A percentile compares a stretch with the other conserved stretches of the same genome.
Conservation (phyloP, 2,888 invertebrate species). For the Coecobrya sp. region DNA sequence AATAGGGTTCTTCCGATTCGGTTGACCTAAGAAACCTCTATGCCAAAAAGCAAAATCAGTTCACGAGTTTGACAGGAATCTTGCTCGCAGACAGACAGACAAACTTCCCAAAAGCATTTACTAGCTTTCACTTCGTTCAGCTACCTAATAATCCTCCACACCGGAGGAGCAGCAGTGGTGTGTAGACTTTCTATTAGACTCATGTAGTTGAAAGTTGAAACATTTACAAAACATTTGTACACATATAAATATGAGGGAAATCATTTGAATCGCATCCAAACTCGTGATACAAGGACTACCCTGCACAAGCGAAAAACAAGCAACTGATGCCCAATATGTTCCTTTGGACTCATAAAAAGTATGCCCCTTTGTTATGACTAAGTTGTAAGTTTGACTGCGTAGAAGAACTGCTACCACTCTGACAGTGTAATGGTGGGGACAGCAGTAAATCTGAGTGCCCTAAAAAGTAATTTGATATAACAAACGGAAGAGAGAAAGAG, state of each 20-base stretch:
- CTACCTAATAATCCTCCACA: constrained; percentile 33
- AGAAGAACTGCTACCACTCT: not conserved
- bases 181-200: not conserved
- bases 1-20: no score
- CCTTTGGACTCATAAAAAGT: constrained; percentile 60
- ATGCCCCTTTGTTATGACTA: constrained; percentile 51
- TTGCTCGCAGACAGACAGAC: no score
- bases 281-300: constrained; percentile 43
- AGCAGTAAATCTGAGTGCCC: constrained; percentile 59
- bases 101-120: no score
- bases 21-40: no score
- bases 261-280: constrained; percentile 76
- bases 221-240: constrained; percentile 36
- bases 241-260: constrained; percentile 30
- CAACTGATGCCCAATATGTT: constrained; percentile 76
- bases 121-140: no score
- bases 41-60: no score
- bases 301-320: constrained; percentile 51
- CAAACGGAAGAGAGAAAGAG: constrained; percentile 23
- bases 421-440: constrained; percentile 43
- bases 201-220: no score
- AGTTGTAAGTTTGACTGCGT: constrained; percentile 27
- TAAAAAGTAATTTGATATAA: constrained; percentile 78
- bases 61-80: no score
- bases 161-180: constrained; percentile 30